Percentiles rank a stretch among this genome's conserved stretches.
Conservation (phyloP, 2,113 vertebrate species). For the Diadophis punctatus region DNA sequence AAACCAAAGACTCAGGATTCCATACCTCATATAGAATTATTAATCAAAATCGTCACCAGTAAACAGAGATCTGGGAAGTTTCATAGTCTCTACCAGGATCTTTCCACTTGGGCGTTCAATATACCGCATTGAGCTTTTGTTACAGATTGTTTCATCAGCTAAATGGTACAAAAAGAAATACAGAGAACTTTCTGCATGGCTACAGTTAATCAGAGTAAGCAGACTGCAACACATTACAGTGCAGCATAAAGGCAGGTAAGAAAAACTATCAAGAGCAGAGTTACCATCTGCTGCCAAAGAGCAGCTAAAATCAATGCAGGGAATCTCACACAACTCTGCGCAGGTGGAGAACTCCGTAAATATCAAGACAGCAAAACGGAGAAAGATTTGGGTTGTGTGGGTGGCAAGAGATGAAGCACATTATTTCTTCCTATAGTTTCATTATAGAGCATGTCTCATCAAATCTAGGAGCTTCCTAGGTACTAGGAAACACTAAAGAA, state of each 20-base stretch:
- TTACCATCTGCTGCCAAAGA: neutral
- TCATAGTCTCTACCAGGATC: neutral
- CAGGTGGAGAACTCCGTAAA: neutral
- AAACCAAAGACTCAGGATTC: neutral
- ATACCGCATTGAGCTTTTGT: neutral
- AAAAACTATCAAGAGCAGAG: neutral
- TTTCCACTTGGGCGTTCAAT: neutral
- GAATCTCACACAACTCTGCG: neutral
- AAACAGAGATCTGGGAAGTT: neutral
- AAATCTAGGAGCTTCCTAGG: neutral
- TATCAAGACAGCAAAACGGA: neutral
- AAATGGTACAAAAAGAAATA: conserved; percentile 8
- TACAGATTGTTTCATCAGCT: conserved; percentile 1
- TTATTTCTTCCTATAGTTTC: neutral
- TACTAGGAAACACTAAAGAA: neutral
- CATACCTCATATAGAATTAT: neutral
- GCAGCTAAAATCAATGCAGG: neutral
- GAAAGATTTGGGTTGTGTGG: neutral
- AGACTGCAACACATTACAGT: neutral
- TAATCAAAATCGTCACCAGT: neutral
- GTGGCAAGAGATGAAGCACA: neutral
- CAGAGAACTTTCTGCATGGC: neutral
- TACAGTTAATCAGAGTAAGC: neutral
- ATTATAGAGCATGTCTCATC: neutral
- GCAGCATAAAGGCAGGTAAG: neutral